These are phyloP conservation scores for Marmota flaviventris DNA, from an alignment of 2,113 vertebrate genomes.

Conservation along the genomic window DNA sequence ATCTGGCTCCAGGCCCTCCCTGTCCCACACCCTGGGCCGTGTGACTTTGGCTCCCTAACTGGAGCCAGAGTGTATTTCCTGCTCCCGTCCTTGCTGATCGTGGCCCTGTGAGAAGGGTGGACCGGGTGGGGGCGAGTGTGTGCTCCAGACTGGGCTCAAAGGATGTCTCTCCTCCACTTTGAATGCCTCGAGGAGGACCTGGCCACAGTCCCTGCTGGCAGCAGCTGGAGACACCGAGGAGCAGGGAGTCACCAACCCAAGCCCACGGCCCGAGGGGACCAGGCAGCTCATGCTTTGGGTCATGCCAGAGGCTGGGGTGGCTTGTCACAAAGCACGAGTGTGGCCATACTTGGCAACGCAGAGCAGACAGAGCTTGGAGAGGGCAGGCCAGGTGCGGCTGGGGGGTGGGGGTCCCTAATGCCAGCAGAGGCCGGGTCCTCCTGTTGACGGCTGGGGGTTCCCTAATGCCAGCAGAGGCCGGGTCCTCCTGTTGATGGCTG, in stretches of 20 bases:
- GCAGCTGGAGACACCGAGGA: neutral
- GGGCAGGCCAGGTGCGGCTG: neutral
- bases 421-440: too few species aligned
- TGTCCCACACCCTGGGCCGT: rapidly evolving
- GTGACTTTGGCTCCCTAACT: rapidly evolving
- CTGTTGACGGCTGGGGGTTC: rapidly evolving
- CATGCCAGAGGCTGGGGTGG: too few species aligned
- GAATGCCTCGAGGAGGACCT: rapidly evolving
- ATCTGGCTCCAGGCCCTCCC: too few species aligned
- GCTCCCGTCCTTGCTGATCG: rapidly evolving
- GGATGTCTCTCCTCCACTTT: neutral
- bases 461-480: too few species aligned
- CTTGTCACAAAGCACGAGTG: rapidly evolving
- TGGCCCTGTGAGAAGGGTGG: rapidly evolving
- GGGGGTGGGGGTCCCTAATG: too few species aligned
- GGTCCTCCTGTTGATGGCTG: neutral
- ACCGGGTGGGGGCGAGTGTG: too few species aligned
- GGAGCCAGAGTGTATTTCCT: rapidly evolving
- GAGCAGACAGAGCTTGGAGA: too few species aligned
- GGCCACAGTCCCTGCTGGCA: neutral
- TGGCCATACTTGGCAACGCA: too few species aligned
- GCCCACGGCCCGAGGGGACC: too few species aligned
- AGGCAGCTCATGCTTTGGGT: rapidly evolving
- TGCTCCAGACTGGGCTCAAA: neutral
- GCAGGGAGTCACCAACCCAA: too few species aligned